Evolutionary conservation across 2,113 vertebrate genomes (phyloP).

Genomic region (Suricata suricatta): DNA sequence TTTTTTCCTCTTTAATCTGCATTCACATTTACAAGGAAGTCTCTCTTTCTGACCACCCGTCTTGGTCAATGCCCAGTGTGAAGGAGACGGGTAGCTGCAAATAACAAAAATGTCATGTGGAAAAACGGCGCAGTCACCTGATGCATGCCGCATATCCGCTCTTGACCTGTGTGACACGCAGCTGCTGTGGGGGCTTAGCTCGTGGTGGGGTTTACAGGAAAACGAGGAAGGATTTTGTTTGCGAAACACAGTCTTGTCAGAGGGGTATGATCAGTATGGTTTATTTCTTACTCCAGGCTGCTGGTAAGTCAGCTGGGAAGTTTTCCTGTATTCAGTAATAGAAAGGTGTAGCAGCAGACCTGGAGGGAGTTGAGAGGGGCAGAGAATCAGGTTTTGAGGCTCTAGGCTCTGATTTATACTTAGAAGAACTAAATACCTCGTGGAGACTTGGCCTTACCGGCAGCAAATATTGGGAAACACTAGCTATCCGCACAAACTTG

Average conservation of each 20-base stretch:
- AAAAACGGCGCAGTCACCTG: neutral
- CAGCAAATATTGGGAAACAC: neutral
- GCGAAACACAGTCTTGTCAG: neutral
- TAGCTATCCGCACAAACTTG: neutral
- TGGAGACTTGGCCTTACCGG: neutral
- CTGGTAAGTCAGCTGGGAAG: neutral
- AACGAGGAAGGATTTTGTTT: neutral
- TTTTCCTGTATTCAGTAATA: neutral
- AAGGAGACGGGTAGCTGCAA: neutral
- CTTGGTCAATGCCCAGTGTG: neutral
- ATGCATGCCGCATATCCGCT: neutral
- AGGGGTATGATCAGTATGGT: neutral
- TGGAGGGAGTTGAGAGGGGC: slow-evolving; percentile 6
- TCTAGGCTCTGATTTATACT: neutral
- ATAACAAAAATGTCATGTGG: neutral
- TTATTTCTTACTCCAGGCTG: slow-evolving; percentile 13
- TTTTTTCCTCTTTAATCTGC: neutral
- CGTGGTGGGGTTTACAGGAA: neutral
- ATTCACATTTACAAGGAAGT: slow-evolving; percentile 16
- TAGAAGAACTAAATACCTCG: neutral
- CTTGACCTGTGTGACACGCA: rapidly evolving
- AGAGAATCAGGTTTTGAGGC: neutral
- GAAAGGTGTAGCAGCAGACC: neutral
- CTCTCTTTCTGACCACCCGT: neutral
- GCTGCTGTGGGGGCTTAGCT: neutral